phyloP scores from a whole-genome alignment of 2,797 vertebrate species.

The Notoglanidium macrostoma region DNA sequence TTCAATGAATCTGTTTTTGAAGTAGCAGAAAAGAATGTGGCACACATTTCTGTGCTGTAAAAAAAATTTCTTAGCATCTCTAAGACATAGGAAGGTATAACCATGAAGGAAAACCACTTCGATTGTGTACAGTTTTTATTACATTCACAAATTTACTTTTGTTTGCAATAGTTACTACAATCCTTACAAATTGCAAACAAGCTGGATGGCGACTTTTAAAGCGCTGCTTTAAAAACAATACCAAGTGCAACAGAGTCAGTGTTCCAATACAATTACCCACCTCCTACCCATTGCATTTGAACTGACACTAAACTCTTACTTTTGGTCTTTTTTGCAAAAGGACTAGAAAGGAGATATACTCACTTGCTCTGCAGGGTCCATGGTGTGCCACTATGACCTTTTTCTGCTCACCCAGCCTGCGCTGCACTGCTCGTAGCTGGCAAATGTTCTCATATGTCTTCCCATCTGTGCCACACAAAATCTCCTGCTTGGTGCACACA shows the following conservation, averaged over 20 bases:
- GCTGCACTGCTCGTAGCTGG: slow-evolving; percentile 57
- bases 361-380: slow-evolving; percentile 63
- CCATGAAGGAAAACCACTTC: neutral
- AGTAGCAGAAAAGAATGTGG: neutral
- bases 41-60: neutral
- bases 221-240: neutral
- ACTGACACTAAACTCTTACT: neutral
- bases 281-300: neutral
- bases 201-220: neutral
- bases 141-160: neutral
- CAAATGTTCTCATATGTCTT: slow-evolving; percentile 65
- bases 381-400: slow-evolving; percentile 52
- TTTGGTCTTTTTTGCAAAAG: neutral
- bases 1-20: neutral
- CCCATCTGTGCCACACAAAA: slow-evolving; percentile 61
- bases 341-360: slow-evolving; percentile 39
- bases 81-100: neutral
- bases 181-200: neutral
- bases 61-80: neutral
- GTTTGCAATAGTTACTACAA: neutral
- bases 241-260: neutral
- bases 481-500: slow-evolving; percentile 58
- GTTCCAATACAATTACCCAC: neutral
- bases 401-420: slow-evolving; percentile 35
- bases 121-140: neutral